Percentiles rank a stretch among this genome's conserved stretches.
These are phyloP conservation scores for Hyaena hyaena DNA, from an alignment of 2,113 vertebrate species.

Conservation along the genomic window DNA sequence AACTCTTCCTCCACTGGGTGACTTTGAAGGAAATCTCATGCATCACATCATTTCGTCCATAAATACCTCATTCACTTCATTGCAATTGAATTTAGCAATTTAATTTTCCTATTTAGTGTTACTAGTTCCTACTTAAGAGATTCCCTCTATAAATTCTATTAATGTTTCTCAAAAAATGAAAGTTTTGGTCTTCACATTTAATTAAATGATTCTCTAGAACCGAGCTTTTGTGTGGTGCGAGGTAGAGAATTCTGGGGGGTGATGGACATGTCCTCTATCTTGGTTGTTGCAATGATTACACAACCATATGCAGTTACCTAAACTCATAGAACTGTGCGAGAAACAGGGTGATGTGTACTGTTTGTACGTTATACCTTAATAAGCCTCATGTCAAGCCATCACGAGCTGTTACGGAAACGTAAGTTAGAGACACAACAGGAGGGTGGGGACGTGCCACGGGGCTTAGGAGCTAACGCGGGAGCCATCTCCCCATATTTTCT, in stretches of 20 bases:
- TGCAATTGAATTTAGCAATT: background rate
- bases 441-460: background rate
- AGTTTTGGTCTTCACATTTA: background rate
- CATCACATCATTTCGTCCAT: background rate
- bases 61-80: background rate
- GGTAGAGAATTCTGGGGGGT: background rate
- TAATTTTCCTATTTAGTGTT: background rate
- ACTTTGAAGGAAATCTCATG: background rate
- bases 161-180: background rate
- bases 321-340: background rate
- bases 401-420: background rate
- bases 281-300: no score
- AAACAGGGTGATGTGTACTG: background rate
- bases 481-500: background rate
- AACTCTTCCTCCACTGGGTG: background rate
- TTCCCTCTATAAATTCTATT: background rate
- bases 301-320: background rate
- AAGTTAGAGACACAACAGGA: background rate
- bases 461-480: background rate
- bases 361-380: no score
- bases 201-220: background rate
- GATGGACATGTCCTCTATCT: background rate
- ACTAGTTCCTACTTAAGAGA: background rate
- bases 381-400: background rate
- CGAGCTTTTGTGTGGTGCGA: background rate